Evolutionary conservation across 2,888 invertebrate species (phyloP), one percentile per base, ranked within the genome.

Genomic region (Scaptomyza parva): DNA sequence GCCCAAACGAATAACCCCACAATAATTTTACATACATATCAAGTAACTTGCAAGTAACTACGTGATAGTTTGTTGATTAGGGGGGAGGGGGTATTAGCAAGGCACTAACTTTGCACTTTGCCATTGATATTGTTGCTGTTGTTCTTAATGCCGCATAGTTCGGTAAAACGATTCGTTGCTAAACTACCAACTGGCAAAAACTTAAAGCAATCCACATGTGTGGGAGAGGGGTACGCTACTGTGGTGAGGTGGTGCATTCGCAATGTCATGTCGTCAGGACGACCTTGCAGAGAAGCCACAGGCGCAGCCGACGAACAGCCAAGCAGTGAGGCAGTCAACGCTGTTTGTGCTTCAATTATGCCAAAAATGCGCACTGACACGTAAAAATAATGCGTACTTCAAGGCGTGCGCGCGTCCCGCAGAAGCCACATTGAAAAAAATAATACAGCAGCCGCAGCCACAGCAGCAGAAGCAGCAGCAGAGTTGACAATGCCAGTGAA

Each of bases 311-410:
- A 39, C 45, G 14, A 17, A 26, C 40, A 14, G 24, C 24, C 24
- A 39, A 14, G 40, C 54, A 44, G 22, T 17, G 52, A 33, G 50
- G 58, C 60, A 53, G 60, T 48, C 74, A 63, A 66, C 55, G 60
- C 80, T 85, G 86, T 82, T 82, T 82, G 81, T 83, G 81, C 78
- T 82, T 82, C 86, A 83, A 83, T 83, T 83, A 83, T 83, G 84
- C 82, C 82, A 84, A 83, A 82, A 82, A 83, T 83, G 82, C 81
- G 82, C 82, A 86, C 86, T 83, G 82, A 83, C 82, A 83, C 82
- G 82, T 83, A 83, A 83, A 83, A 86, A 83, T 83, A 86, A 86
- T 84, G 87, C 83, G 87, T 87, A 87, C 83, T 84, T 82, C 70
- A 84, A 87, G 83, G 85, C 87, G 84, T 77, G 69, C 57, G 62